Percentiles rank a stretch among this genome's conserved stretches.
Evolutionary conservation across 2,888 invertebrate species (phyloP).

Genomic region (Metopia argyrocephala): DNA sequence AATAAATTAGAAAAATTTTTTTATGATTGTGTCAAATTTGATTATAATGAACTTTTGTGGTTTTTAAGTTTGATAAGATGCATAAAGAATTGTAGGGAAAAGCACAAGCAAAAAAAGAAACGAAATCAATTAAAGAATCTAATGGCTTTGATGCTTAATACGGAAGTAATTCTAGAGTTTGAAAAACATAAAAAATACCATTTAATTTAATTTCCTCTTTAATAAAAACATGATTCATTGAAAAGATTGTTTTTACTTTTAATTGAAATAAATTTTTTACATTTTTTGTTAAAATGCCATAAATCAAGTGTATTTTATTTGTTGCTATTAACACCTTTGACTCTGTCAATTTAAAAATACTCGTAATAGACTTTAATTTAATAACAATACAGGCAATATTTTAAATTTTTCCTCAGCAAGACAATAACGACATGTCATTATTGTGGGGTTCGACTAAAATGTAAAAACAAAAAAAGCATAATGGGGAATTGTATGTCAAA

Average conservation of each 20-base stretch:
- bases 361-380: slow-evolving; percentile 16
- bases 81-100: slow-evolving; percentile 6
- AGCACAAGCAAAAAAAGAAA: too few relatives aligned
- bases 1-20: neutral
- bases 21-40: slow-evolving; percentile 44
- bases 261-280: neutral
- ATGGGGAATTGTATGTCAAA: too few relatives aligned
- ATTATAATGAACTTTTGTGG: slow-evolving; percentile 55
- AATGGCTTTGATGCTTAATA: neutral
- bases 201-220: neutral
- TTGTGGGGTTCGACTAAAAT: too few relatives aligned
- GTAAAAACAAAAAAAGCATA: too few relatives aligned
- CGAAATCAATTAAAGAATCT: neutral
- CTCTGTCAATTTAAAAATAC: slow-evolving; percentile 47
- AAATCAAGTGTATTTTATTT: slow-evolving; percentile 21
- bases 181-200: neutral
- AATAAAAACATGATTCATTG: neutral
- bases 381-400: too few relatives aligned
- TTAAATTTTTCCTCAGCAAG: too few relatives aligned
- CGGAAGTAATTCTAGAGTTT: neutral
- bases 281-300: slow-evolving; percentile 27
- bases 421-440: too few relatives aligned
- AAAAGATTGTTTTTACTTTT: neutral
- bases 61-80: slow-evolving; percentile 46
- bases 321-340: slow-evolving; percentile 49